phyloP scores from a whole-genome alignment of 2,113 vertebrate genomes.

The Microtus montanus region DNA sequence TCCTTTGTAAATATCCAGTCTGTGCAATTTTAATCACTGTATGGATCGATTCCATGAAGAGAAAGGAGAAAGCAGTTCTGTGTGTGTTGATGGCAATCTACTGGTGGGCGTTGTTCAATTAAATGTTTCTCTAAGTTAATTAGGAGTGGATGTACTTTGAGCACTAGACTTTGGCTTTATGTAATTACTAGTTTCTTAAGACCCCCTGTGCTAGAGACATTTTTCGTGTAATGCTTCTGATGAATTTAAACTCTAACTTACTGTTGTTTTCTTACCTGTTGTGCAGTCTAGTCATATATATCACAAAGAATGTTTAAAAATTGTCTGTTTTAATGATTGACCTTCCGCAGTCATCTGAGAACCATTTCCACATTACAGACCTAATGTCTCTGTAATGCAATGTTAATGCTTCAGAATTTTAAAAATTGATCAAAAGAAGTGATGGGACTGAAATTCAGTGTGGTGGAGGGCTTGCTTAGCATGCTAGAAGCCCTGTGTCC shows the following conservation, averaged over 20 bases:
- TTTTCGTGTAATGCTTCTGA: not conserved
- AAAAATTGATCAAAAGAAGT: not conserved
- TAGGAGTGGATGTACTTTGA: not conserved
- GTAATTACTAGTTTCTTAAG: not conserved
- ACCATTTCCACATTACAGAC: not conserved
- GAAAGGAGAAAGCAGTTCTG: not conserved
- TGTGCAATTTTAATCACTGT: not conserved
- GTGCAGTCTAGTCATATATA: not conserved
- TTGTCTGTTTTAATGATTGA: not conserved
- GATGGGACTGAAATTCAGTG: not conserved
- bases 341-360: not conserved
- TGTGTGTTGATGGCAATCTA: not conserved
- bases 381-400: not conserved
- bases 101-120: not conserved
- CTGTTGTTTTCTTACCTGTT: conserved; percentile 14
- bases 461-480: not conserved
- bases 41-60: not conserved
- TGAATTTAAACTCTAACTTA: not conserved
- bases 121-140: not conserved
- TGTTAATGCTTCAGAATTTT: not conserved
- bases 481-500: not conserved
- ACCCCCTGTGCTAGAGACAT: not conserved
- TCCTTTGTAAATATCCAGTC: not conserved
- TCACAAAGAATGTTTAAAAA: not conserved
- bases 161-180: not conserved